These are phyloP conservation scores for Montipora cactus DNA, from an alignment of 64 coral and sea anemone genomes.

Conservation along the genomic window DNA sequence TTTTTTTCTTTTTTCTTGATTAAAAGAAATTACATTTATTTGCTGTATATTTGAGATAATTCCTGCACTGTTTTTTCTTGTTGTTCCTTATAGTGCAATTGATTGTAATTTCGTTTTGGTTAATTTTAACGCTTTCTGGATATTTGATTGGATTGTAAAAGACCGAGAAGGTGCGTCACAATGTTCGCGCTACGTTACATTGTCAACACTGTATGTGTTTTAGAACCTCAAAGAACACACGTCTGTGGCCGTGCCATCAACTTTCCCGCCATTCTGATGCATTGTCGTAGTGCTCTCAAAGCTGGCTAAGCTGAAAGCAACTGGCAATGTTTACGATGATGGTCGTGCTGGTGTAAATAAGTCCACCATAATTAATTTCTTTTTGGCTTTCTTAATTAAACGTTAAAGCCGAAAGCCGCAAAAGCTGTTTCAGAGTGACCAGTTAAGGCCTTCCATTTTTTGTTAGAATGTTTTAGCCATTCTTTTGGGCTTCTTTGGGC, in stretches of 20 bases:
- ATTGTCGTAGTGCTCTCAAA: background rate
- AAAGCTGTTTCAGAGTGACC: background rate
- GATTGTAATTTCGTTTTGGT: background rate
- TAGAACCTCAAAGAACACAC: background rate
- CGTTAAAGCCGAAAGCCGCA: background rate
- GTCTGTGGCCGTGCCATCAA: background rate
- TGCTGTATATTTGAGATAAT: background rate
- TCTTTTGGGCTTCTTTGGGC: background rate
- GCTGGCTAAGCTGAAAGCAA: background rate
- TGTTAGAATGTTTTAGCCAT: constrained; percentile 1
- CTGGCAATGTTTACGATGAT: background rate
- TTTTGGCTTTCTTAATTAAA: background rate
- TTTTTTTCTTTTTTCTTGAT: background rate
- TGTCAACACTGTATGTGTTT: background rate
- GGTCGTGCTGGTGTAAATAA: background rate
- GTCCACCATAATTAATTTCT: background rate
- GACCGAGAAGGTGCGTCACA: background rate
- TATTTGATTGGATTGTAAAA: background rate
- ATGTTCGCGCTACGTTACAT: background rate
- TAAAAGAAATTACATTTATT: background rate
- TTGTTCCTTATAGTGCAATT: too few species aligned
- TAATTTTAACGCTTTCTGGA: background rate
- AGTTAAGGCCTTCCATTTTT: background rate
- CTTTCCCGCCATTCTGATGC: background rate
- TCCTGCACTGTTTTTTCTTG: background rate